phyloP scores from a whole-genome alignment of 1,140 invertebrate species.

The Aplysia californica region DNA sequence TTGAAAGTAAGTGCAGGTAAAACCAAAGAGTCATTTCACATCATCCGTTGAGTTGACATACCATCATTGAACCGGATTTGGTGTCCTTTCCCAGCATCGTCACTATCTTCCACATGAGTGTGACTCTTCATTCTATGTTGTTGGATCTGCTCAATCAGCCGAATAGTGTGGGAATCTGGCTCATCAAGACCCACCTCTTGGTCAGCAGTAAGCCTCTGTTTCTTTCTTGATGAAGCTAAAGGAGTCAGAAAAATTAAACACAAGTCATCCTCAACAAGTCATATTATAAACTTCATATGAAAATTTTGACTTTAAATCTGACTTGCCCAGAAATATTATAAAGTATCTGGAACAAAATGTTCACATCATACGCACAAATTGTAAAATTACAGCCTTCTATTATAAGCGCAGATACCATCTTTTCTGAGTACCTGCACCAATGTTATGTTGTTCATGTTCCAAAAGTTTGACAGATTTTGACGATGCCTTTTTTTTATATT shows the following conservation, averaged over 20 bases:
- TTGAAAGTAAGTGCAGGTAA: no score
- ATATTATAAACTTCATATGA: not conserved
- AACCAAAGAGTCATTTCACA: no score
- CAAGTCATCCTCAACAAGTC: not conserved
- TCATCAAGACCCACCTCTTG: not conserved
- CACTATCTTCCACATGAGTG: not conserved
- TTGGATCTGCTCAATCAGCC: not conserved
- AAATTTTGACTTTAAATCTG: not conserved
- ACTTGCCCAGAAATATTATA: not conserved
- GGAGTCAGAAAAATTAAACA: not conserved
- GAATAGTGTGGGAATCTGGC: not conserved
- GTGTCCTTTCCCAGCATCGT: not conserved
- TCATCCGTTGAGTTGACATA: no score
- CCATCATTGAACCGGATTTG: slow-evolving; percentile 4
- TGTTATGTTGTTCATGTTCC: no score
- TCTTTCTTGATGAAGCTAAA: not conserved
- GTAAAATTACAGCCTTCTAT: no score
- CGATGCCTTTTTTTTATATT: no score
- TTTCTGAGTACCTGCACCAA: no score
- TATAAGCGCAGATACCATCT: no score
- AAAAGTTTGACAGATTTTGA: no score
- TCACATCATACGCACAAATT: no score
- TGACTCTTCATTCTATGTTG: not conserved
- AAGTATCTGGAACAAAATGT: no score
- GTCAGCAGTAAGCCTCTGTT: not conserved